A percentile compares a stretch with the other conserved stretches of the same genome.
Evolutionary conservation across 2,113 vertebrate genomes (phyloP).

Genomic region (Centropus unirufus): DNA sequence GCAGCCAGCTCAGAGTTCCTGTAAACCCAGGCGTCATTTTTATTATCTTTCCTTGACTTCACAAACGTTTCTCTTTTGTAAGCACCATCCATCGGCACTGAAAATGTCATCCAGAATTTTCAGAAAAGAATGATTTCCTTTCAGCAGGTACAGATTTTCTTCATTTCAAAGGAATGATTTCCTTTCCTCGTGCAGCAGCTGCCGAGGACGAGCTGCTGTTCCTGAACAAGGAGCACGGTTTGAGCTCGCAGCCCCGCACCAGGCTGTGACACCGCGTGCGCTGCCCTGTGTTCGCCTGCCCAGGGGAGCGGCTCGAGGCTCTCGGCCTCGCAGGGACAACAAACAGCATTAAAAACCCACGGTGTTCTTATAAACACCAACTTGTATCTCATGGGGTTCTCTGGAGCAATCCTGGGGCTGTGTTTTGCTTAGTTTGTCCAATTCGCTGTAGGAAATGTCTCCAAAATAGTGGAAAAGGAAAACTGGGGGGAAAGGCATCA

Average conservation of each 20-base stretch:
- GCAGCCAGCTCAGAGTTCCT: not conserved
- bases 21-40: conserved; percentile 27
- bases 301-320: not conserved
- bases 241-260: conserved; percentile 18
- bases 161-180: not conserved
- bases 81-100: not conserved
- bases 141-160: not conserved
- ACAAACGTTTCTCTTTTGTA: conserved; percentile 5
- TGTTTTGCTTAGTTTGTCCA: not conserved
- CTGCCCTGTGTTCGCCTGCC: conserved; percentile 1
- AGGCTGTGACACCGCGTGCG: not conserved
- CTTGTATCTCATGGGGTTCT: not conserved
- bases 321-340: conserved; percentile 15
- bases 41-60: conserved; percentile 15
- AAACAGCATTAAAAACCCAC: not conserved
- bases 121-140: conserved; percentile 34
- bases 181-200: not conserved
- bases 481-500: not conserved
- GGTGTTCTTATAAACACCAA: not conserved
- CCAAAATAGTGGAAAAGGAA: not conserved
- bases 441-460: not conserved
- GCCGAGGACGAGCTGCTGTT: not conserved
- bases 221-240: conserved; percentile 20
- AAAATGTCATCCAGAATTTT: not conserved
- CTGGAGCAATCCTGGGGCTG: not conserved